phyloP scores from a whole-genome alignment of 2,888 invertebrate genomes.

The Hypomecis atomaria region DNA sequence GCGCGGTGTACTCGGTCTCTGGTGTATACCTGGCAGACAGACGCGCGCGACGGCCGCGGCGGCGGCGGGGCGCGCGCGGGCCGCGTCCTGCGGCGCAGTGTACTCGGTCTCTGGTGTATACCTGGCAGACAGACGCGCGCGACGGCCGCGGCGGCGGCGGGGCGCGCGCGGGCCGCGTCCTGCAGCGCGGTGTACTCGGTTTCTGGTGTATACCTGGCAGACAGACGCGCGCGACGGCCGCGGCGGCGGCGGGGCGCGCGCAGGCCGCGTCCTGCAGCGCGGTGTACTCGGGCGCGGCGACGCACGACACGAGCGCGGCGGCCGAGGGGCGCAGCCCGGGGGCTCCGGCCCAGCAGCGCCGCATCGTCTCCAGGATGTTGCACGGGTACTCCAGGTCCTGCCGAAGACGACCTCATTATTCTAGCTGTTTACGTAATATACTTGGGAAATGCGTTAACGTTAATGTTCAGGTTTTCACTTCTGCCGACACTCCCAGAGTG shows the following conservation, averaged over 20 bases:
- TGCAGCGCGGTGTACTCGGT: conserved; percentile 90
- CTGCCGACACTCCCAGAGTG: no score
- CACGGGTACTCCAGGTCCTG: conserved; percentile 93
- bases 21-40: conserved; percentile 6
- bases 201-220: conserved; percentile 19
- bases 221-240: conserved; percentile 37
- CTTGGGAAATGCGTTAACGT: no score
- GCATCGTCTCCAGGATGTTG: conserved; percentile 97
- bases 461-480: no score
- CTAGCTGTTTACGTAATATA: no score
- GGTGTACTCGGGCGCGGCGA: conserved; percentile 95
- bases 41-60: conserved; percentile 42
- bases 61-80: conserved; percentile 33
- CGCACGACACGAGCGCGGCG: conserved; percentile 96
- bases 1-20: conserved; percentile 90
- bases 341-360: conserved; percentile 96
- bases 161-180: conserved; percentile 54
- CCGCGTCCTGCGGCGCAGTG: conserved; percentile 80
- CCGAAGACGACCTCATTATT: background rate
- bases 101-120: conserved; percentile 87
- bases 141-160: conserved; percentile 46
- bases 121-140: background rate
- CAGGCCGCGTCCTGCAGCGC: conserved; percentile 76
- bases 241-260: conserved; percentile 46
- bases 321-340: conserved; percentile 95